Base-by-base conservation (phyloP, 2,113 vertebrate species). In the Ursus arctos region DNA sequence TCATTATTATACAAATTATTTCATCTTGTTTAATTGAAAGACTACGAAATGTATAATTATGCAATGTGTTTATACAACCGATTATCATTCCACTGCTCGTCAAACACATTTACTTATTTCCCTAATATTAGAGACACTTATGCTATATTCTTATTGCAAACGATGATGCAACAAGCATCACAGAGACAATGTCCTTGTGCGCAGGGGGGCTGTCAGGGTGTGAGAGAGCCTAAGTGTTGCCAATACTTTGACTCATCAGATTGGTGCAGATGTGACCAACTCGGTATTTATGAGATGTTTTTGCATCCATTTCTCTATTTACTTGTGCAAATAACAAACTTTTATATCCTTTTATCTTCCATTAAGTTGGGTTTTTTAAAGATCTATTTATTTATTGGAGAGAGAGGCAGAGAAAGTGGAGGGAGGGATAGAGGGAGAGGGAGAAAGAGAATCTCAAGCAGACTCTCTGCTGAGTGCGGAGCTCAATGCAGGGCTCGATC, bases 191-290 rank as follows among this genome's bases (percentile, higher is more conserved):
- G 4, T 26, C 13, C 6, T 51, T 57, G 12, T 1, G 19, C 0
- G 18, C 6, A 7, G 21, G 19, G 40, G 31, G 2, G 19, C 6
- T n/a, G 3, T 7, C 9, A 53, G 11, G 16, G 6, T 5, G 2
- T 21, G 40, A 28, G 2, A 2, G 12, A 21, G 36, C 63, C 1
- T 18, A n/a, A 36, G 1, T 12, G 4, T 31, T 72, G 16, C 13
- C 65, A 28, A 22, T 47, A 28, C 24, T 74, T 47, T 47, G 72
- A 74, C 2, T 65, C n/a, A 43, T 6, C 10, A 31, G 40, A 51
- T 61, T 19, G 43, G 40, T 15, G 3, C 9, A 49, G 43, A 51
- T 40, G 85, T 31, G 5, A 36, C 14, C 24, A 40, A 57, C 22
- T 13, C 31, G 4, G 26, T 59, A 28, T 7, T 55, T 67, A 40